Evolutionary conservation across 1,140 invertebrate species (phyloP), one percentile per base, ranked within the genome.

Genomic region (Ceratosolen fusciceps): DNA sequence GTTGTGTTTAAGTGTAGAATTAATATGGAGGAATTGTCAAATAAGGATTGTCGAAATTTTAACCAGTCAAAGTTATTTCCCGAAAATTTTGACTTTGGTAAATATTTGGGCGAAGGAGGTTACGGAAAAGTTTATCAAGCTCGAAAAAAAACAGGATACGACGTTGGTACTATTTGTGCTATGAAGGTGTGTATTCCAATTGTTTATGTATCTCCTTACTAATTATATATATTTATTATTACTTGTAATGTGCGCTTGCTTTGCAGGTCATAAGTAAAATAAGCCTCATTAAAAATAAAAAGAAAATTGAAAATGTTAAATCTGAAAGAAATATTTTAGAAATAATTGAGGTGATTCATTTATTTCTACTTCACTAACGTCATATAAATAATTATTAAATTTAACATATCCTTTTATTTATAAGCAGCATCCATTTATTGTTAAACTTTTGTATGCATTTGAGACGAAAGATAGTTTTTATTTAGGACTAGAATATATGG

Each of bases 101-200:
- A 97, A 91, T 98, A 99, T 76, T 93, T 99, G 47, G 98, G 98
- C 3, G 99, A 98, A 93, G 98, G 98, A 81, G 98, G 98, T 60
- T 99, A 99, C 93, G 98, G 98, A 85, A 99, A 99, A 92, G 98
- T 99, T 70, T 96, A 96, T 88, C 95, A 97, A 92, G 98, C 99
- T 19, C 92, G 95, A 73, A 99, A 99, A 92, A 93, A 94, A 73
- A 96, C 94, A 85, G 98, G 98, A 34, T 92, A 94, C 84, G 97
- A 99, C 92, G 91, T 92, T n/a, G 96, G 96, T 67, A 96, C 96
- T 82, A 95, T 99, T 86, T 99, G 98, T 93, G 98, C 98, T 31
- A 99, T 99, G 98, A 99, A 99, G 94, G 98, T 89, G 81, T 65
- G 60, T 74, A 72, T 74, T 52, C 19, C 37, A 39, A 52, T n/a